Evolutionary conservation across 1,140 invertebrate genomes (phyloP).

Genomic region (Planococcus citri): DNA sequence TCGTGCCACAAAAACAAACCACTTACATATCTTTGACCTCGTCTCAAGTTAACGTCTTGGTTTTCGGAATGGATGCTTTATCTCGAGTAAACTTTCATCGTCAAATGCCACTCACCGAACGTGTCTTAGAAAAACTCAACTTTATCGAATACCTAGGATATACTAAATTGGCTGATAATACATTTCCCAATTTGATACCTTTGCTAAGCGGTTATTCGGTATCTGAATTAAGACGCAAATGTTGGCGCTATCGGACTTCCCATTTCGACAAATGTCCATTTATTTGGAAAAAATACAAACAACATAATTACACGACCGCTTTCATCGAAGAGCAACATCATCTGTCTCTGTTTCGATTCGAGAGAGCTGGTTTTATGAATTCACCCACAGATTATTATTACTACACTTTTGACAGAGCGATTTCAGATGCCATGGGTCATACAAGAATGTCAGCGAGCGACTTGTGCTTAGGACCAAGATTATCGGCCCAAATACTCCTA

Average conservation of each 20-base stretch:
- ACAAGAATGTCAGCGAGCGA: conserved; percentile 27
- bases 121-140: conserved; percentile 32
- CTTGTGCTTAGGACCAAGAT: conserved; percentile 26
- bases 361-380: conserved; percentile 57
- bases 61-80: conserved; percentile 51
- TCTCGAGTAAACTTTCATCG: conserved; percentile 44
- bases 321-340: conserved; percentile 62
- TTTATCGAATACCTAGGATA: conserved; percentile 35
- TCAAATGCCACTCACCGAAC: conserved; percentile 39
- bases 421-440: conserved; percentile 49
- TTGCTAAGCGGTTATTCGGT: conserved; percentile 31
- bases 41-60: conserved; percentile 53
- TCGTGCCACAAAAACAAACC: not conserved
- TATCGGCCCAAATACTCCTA: not conserved
- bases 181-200: conserved; percentile 36
- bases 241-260: conserved; percentile 27
- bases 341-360: conserved; percentile 68
- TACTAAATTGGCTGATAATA: conserved; percentile 38
- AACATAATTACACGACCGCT: conserved; percentile 41
- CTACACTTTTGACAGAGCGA: conserved; percentile 34
- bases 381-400: conserved; percentile 69
- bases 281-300: conserved; percentile 43
- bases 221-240: conserved; percentile 30
- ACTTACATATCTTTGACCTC: conserved; percentile 19
- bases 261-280: conserved; percentile 46